These are phyloP conservation scores for Pachyramphus minor DNA, from an alignment of 2,113 vertebrate genomes.

Conservation along the genomic window DNA sequence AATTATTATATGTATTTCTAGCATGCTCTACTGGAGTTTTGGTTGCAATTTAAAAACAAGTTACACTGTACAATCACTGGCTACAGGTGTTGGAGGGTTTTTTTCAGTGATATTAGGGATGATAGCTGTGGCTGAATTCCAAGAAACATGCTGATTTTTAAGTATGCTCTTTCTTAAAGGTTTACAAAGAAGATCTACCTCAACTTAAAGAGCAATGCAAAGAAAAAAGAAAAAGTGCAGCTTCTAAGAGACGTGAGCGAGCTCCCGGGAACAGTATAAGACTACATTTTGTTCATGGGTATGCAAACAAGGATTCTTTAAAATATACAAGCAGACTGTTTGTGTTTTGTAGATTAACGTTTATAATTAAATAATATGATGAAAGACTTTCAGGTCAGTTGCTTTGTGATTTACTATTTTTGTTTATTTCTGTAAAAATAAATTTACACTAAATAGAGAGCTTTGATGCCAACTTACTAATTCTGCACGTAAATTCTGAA, in stretches of 20 bases:
- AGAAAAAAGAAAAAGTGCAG: slow-evolving; percentile 86
- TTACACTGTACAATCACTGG: not conserved
- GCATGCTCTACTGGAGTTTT: not conserved
- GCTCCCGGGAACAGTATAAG: slow-evolving; percentile 88
- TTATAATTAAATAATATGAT: not conserved
- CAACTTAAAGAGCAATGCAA: slow-evolving; percentile 98
- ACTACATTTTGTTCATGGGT: slow-evolving; percentile 98
- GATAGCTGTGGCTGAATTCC: not conserved
- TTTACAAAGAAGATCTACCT: slow-evolving; percentile 99
- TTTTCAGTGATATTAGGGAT: not conserved
- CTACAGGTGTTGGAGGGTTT: not conserved
- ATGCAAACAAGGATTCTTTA: slow-evolving; percentile 42
- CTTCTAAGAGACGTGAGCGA: slow-evolving; percentile 89
- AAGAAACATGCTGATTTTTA: not conserved
- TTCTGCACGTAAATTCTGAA: not conserved
- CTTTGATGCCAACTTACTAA: not conserved
- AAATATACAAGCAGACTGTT: not conserved
- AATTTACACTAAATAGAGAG: not conserved
- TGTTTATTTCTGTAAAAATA: not conserved
- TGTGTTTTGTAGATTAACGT: not conserved
- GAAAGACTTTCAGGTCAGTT: not conserved
- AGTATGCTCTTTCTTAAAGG: slow-evolving; percentile 72
- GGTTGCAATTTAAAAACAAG: not conserved
- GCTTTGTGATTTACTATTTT: not conserved
- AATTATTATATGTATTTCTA: not conserved